Evolutionary conservation across 2,113 vertebrate species (phyloP).

Genomic region (Cacatua alba): DNA sequence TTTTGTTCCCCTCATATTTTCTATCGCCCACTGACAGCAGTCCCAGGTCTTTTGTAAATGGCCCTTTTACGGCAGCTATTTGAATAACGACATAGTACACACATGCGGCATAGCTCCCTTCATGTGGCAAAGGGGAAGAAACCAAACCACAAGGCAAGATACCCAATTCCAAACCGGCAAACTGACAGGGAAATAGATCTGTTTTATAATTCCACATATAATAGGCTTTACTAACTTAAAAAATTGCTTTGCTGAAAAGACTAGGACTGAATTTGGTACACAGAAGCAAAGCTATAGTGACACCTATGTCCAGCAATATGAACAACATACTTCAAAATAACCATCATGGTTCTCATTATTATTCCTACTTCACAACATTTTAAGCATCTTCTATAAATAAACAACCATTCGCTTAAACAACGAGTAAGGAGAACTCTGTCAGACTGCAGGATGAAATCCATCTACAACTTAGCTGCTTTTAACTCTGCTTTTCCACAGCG

Average conservation of each 20-base stretch:
- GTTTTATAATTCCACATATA: not conserved
- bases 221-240: not conserved
- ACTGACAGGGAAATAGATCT: not conserved
- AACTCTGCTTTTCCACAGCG: not conserved
- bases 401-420: no score
- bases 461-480: accelerated
- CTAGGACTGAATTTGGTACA: not conserved
- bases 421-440: not conserved
- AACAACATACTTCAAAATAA: not conserved
- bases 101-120: not conserved
- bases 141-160: not conserved
- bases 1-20: not conserved
- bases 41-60: not conserved
- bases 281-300: not conserved
- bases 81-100: not conserved
- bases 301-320: not conserved
- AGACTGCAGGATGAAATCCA: not conserved
- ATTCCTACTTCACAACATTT: not conserved
- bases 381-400: not conserved
- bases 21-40: not conserved
- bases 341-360: not conserved
- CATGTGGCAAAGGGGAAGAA: not conserved
- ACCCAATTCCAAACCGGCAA: not conserved
- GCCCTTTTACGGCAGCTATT: not conserved
- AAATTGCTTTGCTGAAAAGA: not conserved